These are phyloP conservation scores for Nerophis ophidion DNA, from an alignment of 2,113 vertebrate genomes.

Conservation along the genomic window DNA sequence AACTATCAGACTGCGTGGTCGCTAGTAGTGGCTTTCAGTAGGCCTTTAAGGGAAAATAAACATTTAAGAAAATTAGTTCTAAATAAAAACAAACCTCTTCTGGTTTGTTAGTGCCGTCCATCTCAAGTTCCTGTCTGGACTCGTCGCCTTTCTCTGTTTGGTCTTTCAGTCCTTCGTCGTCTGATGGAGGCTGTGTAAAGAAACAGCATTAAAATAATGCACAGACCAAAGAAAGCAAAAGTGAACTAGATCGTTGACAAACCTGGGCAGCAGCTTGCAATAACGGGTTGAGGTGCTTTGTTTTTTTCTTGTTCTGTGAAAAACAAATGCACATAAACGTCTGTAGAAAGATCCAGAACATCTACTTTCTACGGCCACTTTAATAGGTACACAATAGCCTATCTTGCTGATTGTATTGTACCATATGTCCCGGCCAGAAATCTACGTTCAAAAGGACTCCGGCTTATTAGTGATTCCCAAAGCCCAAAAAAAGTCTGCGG, in stretches of 20 bases:
- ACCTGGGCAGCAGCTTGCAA: constrained; percentile 31
- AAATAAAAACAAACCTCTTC: constrained; percentile 12
- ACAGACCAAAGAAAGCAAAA: not conserved
- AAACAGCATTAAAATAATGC: not conserved
- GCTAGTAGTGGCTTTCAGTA: too few species aligned
- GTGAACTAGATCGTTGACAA: fast-evolving
- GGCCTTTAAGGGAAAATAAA: too few species aligned
- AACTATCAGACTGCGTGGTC: too few species aligned
- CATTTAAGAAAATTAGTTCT: too few species aligned
- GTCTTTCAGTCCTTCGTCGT: constrained; percentile 43
- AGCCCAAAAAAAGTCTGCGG: too few species aligned
- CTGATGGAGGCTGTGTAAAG: constrained; percentile 25
- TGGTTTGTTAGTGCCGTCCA: constrained; percentile 23
- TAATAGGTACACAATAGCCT: not conserved
- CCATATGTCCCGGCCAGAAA: too few species aligned
- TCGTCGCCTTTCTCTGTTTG: constrained; percentile 23
- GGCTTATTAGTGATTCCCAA: too few species aligned
- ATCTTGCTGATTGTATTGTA: too few species aligned
- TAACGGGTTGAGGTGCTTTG: constrained; percentile 36
- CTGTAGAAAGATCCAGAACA: not conserved
- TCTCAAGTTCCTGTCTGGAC: constrained; percentile 30
- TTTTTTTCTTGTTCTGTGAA: constrained; percentile 38
- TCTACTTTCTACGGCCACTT: too few species aligned
- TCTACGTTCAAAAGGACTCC: too few species aligned
- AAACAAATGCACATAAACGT: not conserved